Evolutionary conservation across 2,113 vertebrate genomes (phyloP).

Genomic region (Echinops telfairi): DNA sequence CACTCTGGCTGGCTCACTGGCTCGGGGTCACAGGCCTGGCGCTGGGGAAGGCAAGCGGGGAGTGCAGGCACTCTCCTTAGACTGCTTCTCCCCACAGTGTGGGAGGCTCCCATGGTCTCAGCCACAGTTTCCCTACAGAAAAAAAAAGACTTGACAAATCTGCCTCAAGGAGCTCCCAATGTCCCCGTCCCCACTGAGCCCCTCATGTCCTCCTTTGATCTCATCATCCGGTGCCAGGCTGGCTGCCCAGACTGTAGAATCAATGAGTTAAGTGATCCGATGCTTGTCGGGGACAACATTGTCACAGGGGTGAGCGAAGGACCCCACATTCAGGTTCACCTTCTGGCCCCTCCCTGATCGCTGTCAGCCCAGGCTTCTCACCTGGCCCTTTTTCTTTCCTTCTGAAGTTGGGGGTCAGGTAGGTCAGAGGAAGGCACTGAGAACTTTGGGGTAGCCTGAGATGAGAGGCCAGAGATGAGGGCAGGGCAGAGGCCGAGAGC

Average conservation of each 20-base stretch:
- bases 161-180: background rate
- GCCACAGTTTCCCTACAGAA: background rate
- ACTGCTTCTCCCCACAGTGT: background rate
- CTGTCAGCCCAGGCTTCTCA: background rate
- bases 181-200: background rate
- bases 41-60: background rate
- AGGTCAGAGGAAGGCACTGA: background rate
- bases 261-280: too few species aligned
- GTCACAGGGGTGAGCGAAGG: background rate
- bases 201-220: background rate
- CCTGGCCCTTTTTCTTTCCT: background rate
- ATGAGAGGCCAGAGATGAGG: background rate
- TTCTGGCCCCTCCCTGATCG: background rate
- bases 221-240: background rate
- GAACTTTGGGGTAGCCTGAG: background rate
- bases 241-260: fast-evolving
- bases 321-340: background rate
- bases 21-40: too few species aligned
- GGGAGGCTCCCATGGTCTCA: background rate
- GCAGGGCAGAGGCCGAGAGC: background rate
- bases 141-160: background rate
- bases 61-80: background rate
- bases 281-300: background rate
- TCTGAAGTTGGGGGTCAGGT: background rate
- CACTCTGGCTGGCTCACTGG: too few species aligned